These are phyloP conservation scores for Chanos chanos DNA, from an alignment of 2,797 vertebrate genomes.

Conservation along the genomic window DNA sequence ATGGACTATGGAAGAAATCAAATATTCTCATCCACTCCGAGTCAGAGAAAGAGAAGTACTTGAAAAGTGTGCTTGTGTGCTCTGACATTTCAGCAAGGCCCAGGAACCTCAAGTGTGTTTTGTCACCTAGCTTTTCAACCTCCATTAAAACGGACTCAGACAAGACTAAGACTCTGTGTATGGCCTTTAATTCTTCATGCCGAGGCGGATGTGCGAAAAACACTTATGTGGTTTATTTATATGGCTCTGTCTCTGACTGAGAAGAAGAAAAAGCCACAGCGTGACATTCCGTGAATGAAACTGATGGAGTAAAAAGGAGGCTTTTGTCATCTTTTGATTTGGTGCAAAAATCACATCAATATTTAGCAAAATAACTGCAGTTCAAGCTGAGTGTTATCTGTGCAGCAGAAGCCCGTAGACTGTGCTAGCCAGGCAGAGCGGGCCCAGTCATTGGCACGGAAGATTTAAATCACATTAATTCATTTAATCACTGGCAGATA, in stretches of 20 bases:
- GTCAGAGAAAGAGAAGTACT: conserved; percentile 1
- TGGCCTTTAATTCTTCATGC: conserved; percentile 42
- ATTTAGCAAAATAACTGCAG: background rate
- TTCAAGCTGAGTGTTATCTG: background rate
- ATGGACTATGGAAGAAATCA: too few species aligned
- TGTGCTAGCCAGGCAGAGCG: too few species aligned
- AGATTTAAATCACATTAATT: too few species aligned
- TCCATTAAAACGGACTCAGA: conserved; percentile 46
- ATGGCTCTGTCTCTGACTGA: background rate
- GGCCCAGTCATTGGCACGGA: too few species aligned
- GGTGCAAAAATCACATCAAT: background rate
- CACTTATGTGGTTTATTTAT: conserved; percentile 39
- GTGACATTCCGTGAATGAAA: conserved; percentile 6
- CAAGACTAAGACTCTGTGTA: conserved; percentile 20
- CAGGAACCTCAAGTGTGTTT: conserved; percentile 16
- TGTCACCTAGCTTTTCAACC: conserved; percentile 36
- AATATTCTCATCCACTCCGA: too few species aligned
- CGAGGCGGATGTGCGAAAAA: conserved; percentile 39
- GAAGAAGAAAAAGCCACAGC: background rate
- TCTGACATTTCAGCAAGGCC: conserved; percentile 16
- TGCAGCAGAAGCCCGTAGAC: conserved; percentile 25
- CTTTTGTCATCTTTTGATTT: background rate
- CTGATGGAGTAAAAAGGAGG: conserved; percentile 9
- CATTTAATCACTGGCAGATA: conserved; percentile 51
- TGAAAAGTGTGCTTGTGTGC: conserved; percentile 13